A percentile compares a stretch with the other conserved stretches of the same genome.
These are phyloP conservation scores for Pandemis corylana DNA, from an alignment of 2,888 invertebrate species.

Conservation along the genomic window DNA sequence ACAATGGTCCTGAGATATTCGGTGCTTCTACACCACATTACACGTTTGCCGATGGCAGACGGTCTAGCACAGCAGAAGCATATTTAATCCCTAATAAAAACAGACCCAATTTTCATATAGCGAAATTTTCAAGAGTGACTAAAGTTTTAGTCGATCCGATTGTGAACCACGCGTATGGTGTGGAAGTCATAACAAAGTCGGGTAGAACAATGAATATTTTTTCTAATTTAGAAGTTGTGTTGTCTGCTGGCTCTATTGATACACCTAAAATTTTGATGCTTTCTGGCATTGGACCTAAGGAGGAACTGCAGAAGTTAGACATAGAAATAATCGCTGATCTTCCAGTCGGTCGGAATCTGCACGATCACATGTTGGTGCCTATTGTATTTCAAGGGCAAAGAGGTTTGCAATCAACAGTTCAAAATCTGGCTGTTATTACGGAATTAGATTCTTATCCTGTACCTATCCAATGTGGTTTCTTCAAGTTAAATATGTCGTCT, in stretches of 20 bases:
- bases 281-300: slow-evolving; percentile 70
- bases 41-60: slow-evolving; percentile 62
- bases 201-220: slow-evolving; percentile 58
- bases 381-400: slow-evolving; percentile 61
- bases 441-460: slow-evolving; percentile 50
- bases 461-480: slow-evolving; percentile 42
- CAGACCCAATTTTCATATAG: slow-evolving; percentile 64
- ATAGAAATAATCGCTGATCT: slow-evolving; percentile 64
- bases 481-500: slow-evolving; percentile 42
- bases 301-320: slow-evolving; percentile 57
- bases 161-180: slow-evolving; percentile 59
- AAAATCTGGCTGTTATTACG: slow-evolving; percentile 47
- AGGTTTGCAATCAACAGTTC: slow-evolving; percentile 54
- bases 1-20: slow-evolving; percentile 55
- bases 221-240: slow-evolving; percentile 65
- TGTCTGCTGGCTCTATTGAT: slow-evolving; percentile 71
- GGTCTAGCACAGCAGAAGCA: slow-evolving; percentile 73
- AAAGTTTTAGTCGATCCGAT: slow-evolving; percentile 65
- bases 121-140: slow-evolving; percentile 64
- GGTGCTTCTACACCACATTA: slow-evolving; percentile 60
- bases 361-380: slow-evolving; percentile 64
- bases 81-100: slow-evolving; percentile 60
- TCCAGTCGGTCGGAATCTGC: slow-evolving; percentile 73
- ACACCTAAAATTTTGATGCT: slow-evolving; percentile 72
- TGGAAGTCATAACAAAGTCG: slow-evolving; percentile 56